phyloP scores from a whole-genome alignment of 2,888 invertebrate genomes.

The Paralinhomoeus sp. region DNA sequence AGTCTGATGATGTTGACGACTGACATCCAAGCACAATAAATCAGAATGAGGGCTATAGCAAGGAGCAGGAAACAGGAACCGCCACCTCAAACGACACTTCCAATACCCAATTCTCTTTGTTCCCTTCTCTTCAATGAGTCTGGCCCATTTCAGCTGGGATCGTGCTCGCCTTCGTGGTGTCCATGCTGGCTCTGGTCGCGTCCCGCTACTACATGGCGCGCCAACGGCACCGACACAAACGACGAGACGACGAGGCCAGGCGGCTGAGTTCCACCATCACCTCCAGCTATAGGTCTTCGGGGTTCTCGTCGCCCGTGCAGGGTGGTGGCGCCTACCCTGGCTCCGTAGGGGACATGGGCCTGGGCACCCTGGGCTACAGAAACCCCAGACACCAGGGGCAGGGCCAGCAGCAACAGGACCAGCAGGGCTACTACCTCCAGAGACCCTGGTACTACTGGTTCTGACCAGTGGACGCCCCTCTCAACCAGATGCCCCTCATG shows the following conservation, averaged over 20 bases:
- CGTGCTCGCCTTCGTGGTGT: conserved; percentile 8
- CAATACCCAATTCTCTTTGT: no score
- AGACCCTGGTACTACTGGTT: conserved; percentile 17
- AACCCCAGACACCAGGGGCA: background rate
- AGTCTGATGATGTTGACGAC: no score
- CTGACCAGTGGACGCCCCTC: no score
- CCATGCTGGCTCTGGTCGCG: conserved; percentile 9
- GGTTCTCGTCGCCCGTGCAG: conserved; percentile 1
- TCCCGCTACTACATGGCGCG: conserved; percentile 10
- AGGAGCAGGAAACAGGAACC: no score
- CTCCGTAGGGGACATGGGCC: no score
- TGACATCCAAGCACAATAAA: no score
- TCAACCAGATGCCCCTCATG: no score
- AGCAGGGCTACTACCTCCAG: conserved; percentile 9
- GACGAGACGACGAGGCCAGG: conserved; percentile 7
- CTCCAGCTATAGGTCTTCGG: conserved; percentile 8
- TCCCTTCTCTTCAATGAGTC: no score
- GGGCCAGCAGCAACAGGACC: background rate
- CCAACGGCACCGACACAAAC: conserved; percentile 4
- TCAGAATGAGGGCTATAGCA: no score
- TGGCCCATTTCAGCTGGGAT: conserved; percentile 13
- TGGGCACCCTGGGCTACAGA: background rate
- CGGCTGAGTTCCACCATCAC: background rate
- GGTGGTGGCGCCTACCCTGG: background rate
- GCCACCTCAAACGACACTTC: no score